Evolutionary conservation across 2,888 invertebrate genomes (phyloP).

Genomic region (Rotaria magnacalcarata): DNA sequence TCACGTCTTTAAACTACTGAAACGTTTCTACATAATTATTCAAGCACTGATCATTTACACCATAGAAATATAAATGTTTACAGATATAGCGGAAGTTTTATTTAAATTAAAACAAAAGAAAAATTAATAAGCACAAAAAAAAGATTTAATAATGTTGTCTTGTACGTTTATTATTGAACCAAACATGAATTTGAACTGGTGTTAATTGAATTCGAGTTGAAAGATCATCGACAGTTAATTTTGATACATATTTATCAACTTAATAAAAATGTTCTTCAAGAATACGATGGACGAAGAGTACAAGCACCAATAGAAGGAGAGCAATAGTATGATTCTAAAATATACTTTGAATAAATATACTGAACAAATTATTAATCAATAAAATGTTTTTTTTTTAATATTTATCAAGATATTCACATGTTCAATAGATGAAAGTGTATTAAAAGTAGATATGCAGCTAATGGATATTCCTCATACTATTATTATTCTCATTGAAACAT

Average conservation of each 20-base stretch:
- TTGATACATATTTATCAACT: background rate
- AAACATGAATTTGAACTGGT: background rate
- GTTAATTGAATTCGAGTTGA: background rate
- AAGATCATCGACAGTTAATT: background rate
- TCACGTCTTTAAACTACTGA: too few species aligned
- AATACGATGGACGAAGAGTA: background rate
- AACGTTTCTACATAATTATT: too few species aligned
- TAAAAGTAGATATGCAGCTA: slow-evolving; percentile 5
- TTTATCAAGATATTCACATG: too few species aligned
- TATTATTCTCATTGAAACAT: slow-evolving; percentile 76
- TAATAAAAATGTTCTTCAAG: slow-evolving; percentile 5
- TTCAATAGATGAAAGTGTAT: slow-evolving; percentile 51
- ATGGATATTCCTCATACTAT: slow-evolving; percentile 72
- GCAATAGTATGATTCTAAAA: too few species aligned
- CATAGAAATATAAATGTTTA: too few species aligned
- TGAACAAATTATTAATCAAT: too few species aligned
- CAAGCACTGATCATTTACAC: too few species aligned
- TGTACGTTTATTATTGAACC: slow-evolving; percentile 2
- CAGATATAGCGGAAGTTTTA: too few species aligned
- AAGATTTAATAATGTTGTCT: background rate
- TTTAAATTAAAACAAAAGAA: too few species aligned
- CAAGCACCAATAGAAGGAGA: too few species aligned
- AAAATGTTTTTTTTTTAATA: too few species aligned
- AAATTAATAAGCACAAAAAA: background rate
- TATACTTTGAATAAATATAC: too few species aligned